A percentile compares a stretch with the other conserved stretches of the same genome.
Evolutionary conservation across 2,888 invertebrate genomes (phyloP).

Genomic region (Spatulosminthurus flaviceps): DNA sequence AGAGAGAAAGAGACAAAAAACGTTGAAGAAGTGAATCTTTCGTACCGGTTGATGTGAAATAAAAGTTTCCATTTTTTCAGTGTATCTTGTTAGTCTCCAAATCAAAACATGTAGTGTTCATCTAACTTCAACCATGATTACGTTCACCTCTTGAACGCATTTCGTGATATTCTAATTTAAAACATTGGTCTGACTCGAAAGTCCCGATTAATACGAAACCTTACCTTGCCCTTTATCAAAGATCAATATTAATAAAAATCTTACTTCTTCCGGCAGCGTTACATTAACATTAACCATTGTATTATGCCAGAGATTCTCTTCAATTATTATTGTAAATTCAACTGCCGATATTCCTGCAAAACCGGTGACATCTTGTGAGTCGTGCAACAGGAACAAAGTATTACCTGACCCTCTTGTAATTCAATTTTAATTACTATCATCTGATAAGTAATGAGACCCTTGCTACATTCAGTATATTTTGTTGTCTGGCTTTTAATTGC

Average conservation of each 20-base stretch:
- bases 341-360: too few species aligned
- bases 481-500: neutral
- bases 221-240: too few species aligned
- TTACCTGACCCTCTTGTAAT: constrained; percentile 33
- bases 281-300: too few species aligned
- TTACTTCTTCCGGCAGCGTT: too few species aligned
- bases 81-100: neutral
- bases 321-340: too few species aligned
- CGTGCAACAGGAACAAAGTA: neutral
- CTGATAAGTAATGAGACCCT: constrained; percentile 37
- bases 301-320: too few species aligned
- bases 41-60: constrained; percentile 14
- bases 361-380: too few species aligned
- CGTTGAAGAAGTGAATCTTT: constrained; percentile 14
- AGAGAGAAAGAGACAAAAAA: constrained; percentile 18
- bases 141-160: constrained; percentile 21
- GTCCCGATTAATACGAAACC: too few species aligned
- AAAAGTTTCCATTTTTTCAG: constrained; percentile 14
- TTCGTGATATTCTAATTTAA: constrained; percentile 23
- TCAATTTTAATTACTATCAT: constrained; percentile 23
- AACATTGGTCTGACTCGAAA: too few species aligned
- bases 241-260: too few species aligned
- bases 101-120: too few species aligned
- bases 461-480: constrained; percentile 19
- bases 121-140: neutral